These are phyloP conservation scores for Rhincodon typus DNA, from an alignment of 2,797 vertebrate species.

Conservation along the genomic window DNA sequence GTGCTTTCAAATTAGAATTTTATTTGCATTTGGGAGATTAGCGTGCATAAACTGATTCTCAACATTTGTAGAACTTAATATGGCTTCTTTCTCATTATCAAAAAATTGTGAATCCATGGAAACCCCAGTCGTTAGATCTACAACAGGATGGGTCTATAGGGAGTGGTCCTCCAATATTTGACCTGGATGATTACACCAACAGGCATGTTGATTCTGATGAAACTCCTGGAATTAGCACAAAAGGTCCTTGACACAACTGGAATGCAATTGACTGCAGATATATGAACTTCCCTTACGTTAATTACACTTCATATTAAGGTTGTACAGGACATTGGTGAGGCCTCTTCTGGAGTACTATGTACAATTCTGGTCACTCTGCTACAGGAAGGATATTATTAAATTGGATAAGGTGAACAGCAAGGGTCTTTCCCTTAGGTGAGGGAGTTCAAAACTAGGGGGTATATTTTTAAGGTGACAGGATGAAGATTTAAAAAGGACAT, in stretches of 20 bases:
- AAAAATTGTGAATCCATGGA: neutral
- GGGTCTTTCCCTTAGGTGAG: too few species aligned
- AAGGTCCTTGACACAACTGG: neutral
- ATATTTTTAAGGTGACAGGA: too few species aligned
- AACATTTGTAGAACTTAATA: neutral
- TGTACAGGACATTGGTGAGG: too few species aligned
- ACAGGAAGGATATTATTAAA: too few species aligned
- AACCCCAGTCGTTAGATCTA: neutral
- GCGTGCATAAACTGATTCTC: neutral
- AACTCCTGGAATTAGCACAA: neutral
- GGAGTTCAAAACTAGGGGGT: too few species aligned
- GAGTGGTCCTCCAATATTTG: neutral
- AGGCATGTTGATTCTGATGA: neutral
- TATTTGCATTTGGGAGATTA: neutral
- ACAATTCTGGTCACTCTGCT: too few species aligned
- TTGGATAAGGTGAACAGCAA: too few species aligned
- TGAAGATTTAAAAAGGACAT: too few species aligned
- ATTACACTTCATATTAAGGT: neutral
- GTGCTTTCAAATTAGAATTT: neutral
- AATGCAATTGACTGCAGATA: neutral
- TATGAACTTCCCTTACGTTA: neutral
- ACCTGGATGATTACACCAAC: neutral
- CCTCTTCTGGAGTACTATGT: too few species aligned
- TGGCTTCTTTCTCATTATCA: neutral
- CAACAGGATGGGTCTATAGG: neutral